These are phyloP conservation scores for Lypha dubia DNA, from an alignment of 2,888 invertebrate genomes.

Conservation along the genomic window DNA sequence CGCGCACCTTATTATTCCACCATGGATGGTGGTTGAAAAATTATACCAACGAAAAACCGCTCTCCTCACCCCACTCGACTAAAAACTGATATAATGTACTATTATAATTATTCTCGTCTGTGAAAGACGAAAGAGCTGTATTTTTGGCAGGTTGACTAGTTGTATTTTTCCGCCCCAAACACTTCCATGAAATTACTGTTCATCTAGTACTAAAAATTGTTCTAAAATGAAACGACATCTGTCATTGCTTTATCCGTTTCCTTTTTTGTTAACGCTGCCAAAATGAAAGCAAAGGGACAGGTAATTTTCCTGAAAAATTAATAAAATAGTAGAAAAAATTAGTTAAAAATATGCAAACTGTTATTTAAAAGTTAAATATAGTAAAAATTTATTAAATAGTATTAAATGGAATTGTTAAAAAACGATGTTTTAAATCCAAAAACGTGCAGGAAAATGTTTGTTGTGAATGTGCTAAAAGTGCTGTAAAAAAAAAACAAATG, in stretches of 20 bases:
- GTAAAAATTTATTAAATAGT: background rate
- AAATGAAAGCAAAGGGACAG: constrained; percentile 96
- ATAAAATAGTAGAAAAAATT: constrained; percentile 17
- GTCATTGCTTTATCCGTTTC: constrained; percentile 82
- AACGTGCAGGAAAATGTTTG: constrained; percentile 3
- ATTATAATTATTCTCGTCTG: too few species aligned
- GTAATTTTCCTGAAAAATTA: constrained; percentile 83
- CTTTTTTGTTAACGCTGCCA: constrained; percentile 83
- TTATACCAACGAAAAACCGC: too few species aligned
- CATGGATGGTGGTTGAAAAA: too few species aligned
- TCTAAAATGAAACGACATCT: constrained; percentile 62
- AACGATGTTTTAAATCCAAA: too few species aligned
- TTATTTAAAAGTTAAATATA: background rate
- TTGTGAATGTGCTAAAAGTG: constrained; percentile 44
- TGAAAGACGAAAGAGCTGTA: too few species aligned
- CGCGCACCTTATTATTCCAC: too few species aligned
- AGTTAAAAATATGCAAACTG: constrained; percentile 26
- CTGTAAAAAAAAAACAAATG: constrained; percentile 34
- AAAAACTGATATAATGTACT: too few species aligned
- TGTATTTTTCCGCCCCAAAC: constrained; percentile 24
- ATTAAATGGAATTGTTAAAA: background rate
- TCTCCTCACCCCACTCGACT: too few species aligned
- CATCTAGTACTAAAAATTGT: constrained; percentile 8
- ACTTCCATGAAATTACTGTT: constrained; percentile 65
- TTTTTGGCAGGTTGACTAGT: background rate